These are phyloP conservation scores for Meliscaeva auricollis DNA, from an alignment of 2,888 invertebrate species.

Conservation along the genomic window DNA sequence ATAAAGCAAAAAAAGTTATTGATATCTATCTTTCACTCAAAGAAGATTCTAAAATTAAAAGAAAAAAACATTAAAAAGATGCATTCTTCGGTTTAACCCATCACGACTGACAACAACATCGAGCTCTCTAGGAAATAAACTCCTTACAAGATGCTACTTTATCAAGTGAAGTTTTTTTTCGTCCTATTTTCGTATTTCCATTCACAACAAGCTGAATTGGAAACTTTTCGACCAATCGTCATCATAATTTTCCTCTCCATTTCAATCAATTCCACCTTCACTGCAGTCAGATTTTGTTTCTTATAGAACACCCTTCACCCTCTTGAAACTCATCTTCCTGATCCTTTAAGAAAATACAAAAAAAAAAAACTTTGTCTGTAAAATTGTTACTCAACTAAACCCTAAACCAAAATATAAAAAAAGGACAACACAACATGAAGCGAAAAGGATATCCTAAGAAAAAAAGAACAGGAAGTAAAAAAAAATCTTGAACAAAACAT, in stretches of 20 bases:
- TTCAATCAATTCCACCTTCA: constrained; percentile 72
- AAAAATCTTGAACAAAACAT: constrained; percentile 64
- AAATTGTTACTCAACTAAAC: constrained; percentile 44
- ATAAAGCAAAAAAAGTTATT: no score
- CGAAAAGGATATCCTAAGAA: constrained; percentile 35
- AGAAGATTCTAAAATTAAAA: constrained; percentile 24
- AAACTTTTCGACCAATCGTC: constrained; percentile 70
- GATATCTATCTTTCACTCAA: no score
- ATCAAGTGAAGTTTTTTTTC: constrained; percentile 24
- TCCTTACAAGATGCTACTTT: constrained; percentile 11
- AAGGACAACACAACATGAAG: constrained; percentile 31
- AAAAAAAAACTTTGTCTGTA: constrained; percentile 62
- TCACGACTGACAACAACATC: constrained; percentile 26
- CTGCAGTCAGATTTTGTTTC: constrained; percentile 16
- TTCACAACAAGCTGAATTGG: constrained; percentile 59
- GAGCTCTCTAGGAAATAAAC: not conserved
- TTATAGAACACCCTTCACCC: not conserved
- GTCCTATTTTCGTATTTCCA: not conserved
- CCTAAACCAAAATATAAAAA: constrained; percentile 16
- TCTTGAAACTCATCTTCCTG: not conserved
- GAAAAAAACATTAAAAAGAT: constrained; percentile 25
- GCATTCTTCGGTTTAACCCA: constrained; percentile 63
- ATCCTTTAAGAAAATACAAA: constrained; percentile 22
- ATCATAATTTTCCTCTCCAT: constrained; percentile 75
- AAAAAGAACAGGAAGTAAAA: not conserved